Evolutionary conservation across 2,113 vertebrate species (phyloP).

Genomic region (Colaptes auratus): DNA sequence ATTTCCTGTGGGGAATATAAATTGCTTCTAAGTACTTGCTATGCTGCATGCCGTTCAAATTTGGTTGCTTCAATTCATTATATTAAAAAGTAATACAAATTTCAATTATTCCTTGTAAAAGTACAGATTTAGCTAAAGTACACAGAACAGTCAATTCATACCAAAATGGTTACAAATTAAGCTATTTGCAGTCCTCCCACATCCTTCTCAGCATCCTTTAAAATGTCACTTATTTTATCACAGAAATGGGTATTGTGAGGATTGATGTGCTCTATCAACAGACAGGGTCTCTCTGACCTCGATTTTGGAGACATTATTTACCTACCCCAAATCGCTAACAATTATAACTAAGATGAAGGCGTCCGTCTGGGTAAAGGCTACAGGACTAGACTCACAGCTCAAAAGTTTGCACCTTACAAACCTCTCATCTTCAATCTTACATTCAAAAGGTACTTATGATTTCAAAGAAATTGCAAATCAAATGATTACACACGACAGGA

Average conservation of each 20-base stretch:
- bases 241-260: not conserved
- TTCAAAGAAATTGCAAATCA: conserved; percentile 50
- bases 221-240: conserved; percentile 17
- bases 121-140: conserved; percentile 5
- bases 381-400: not conserved
- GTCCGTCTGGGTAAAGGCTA: not conserved
- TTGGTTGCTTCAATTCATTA: conserved; percentile 20
- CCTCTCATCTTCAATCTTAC: not conserved
- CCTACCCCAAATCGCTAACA: not conserved
- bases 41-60: not conserved
- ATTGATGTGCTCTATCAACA: not conserved
- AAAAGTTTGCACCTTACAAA: conserved; percentile 15
- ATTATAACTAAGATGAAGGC: not conserved
- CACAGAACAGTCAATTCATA: conserved; percentile 14
- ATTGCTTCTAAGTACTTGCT: conserved; percentile 10
- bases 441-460: conserved; percentile 31
- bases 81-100: conserved; percentile 8
- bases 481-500: conserved; percentile 41
- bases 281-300: not conserved
- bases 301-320: not conserved
- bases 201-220: not conserved
- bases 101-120: not conserved
- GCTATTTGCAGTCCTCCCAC: not conserved
- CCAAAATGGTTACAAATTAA: not conserved
- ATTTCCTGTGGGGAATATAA: conserved; percentile 29